These are phyloP conservation scores for Eupelmus urozonus DNA, from an alignment of 2,888 invertebrate genomes.

Conservation along the genomic window DNA sequence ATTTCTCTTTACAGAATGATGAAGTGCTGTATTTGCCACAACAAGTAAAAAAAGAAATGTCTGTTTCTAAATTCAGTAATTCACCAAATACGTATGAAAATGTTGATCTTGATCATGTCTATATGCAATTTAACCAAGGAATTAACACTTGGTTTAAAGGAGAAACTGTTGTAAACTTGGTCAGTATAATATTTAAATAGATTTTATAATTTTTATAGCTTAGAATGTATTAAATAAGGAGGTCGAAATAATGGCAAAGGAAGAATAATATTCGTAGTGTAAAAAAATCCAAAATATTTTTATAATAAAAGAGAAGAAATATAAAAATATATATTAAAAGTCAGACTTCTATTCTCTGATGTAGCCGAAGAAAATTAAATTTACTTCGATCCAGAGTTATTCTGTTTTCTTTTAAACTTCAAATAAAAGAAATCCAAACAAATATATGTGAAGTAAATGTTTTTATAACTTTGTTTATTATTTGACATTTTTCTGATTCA, in stretches of 20 bases:
- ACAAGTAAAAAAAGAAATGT: constrained; percentile 69
- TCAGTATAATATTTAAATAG: constrained; percentile 36
- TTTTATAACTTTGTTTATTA: too few relatives aligned
- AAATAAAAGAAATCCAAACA: too few relatives aligned
- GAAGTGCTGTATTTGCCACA: constrained; percentile 59
- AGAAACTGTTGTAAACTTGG: constrained; percentile 82
- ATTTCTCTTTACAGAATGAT: constrained; percentile 56
- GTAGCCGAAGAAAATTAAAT: too few relatives aligned
- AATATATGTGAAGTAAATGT: too few relatives aligned
- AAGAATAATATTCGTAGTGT: too few relatives aligned
- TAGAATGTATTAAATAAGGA: too few relatives aligned
- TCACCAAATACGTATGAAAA: constrained; percentile 65
- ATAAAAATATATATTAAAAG: background rate
- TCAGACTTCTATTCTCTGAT: too few relatives aligned
- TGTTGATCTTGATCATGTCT: constrained; percentile 88
- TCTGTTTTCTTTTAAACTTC: too few relatives aligned
- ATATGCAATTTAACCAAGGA: constrained; percentile 85
- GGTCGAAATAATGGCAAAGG: too few relatives aligned
- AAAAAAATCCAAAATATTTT: too few relatives aligned
- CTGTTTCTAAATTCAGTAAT: constrained; percentile 27
- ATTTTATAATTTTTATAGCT: constrained; percentile 19
- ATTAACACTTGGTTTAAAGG: constrained; percentile 85
- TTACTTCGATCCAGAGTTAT: too few relatives aligned
- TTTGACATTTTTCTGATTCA: too few relatives aligned
- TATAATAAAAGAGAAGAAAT: constrained; percentile 15